Conservation (phyloP, 2,797 vertebrate species). For the Poecile montanus region DNA sequence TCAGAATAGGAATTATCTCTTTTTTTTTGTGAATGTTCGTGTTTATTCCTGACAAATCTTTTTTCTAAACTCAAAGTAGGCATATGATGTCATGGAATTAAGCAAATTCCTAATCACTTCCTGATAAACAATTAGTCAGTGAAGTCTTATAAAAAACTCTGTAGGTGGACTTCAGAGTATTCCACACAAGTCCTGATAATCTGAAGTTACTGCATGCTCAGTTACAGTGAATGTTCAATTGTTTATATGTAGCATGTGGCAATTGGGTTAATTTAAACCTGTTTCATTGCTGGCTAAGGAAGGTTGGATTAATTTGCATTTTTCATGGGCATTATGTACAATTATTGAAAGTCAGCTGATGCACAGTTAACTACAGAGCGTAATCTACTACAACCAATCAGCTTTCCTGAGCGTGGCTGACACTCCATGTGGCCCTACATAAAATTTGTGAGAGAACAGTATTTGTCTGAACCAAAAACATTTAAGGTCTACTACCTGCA, state of each 20-base stretch:
- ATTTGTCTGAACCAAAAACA: neutral
- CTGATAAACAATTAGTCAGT: neutral
- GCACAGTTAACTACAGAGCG: neutral
- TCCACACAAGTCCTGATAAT: neutral
- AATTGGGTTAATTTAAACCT: neutral
- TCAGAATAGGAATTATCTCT: neutral
- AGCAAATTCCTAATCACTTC: neutral
- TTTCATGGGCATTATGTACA: neutral
- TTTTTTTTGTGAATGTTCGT: neutral
- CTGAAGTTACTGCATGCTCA: neutral
- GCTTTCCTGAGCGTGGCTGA: neutral
- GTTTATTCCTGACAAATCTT: neutral
- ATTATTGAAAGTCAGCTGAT: neutral
- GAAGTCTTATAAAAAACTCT: neutral
- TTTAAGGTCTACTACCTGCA: neutral
- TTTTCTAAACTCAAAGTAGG: neutral
- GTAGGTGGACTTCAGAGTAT: neutral
- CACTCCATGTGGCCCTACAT: rapidly evolving
- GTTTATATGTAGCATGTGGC: neutral
- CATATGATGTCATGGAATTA: neutral
- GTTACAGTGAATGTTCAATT: neutral
- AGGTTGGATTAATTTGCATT: neutral
- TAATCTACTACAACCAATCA: neutral
- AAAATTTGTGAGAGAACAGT: neutral
- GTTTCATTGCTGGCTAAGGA: neutral